These are phyloP conservation scores for Pachypsylla venusta DNA, from an alignment of 1,140 invertebrate genomes.

Conservation along the genomic window DNA sequence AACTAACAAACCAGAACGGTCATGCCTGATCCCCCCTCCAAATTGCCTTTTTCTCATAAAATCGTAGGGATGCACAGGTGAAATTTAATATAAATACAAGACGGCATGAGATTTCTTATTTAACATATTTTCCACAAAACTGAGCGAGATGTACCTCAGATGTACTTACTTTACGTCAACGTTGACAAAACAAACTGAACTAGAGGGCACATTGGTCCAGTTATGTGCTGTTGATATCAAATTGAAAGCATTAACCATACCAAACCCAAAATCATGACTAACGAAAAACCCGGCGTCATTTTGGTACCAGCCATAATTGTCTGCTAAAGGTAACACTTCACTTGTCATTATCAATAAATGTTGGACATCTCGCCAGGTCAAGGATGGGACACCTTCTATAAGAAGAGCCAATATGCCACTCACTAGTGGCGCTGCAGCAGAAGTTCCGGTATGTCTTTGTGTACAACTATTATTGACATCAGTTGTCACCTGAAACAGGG, in stretches of 20 bases:
- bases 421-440: constrained; percentile 68
- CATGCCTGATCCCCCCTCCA: too few relatives aligned
- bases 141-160: too few relatives aligned
- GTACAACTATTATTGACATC: constrained; percentile 63
- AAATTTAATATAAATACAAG: too few relatives aligned
- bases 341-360: constrained; percentile 75
- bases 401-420: constrained; percentile 70
- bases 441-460: constrained; percentile 62
- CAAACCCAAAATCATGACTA: constrained; percentile 74
- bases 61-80: too few relatives aligned
- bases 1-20: too few relatives aligned
- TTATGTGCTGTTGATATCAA: constrained; percentile 54
- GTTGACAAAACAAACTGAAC: constrained; percentile 39
- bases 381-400: constrained; percentile 58
- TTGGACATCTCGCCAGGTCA: constrained; percentile 84
- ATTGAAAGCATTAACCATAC: constrained; percentile 69
- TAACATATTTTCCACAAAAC: too few relatives aligned
- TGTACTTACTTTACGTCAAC: constrained; percentile 22
- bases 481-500: constrained; percentile 49
- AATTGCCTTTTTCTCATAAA: too few relatives aligned
- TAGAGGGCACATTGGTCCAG: constrained; percentile 65
- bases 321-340: constrained; percentile 44
- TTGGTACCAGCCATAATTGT: constrained; percentile 55
- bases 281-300: constrained; percentile 53
- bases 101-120: too few relatives aligned